Evolutionary conservation across 2,888 invertebrate species (phyloP).

Genomic region (Dasysyrphus albostriatus): DNA sequence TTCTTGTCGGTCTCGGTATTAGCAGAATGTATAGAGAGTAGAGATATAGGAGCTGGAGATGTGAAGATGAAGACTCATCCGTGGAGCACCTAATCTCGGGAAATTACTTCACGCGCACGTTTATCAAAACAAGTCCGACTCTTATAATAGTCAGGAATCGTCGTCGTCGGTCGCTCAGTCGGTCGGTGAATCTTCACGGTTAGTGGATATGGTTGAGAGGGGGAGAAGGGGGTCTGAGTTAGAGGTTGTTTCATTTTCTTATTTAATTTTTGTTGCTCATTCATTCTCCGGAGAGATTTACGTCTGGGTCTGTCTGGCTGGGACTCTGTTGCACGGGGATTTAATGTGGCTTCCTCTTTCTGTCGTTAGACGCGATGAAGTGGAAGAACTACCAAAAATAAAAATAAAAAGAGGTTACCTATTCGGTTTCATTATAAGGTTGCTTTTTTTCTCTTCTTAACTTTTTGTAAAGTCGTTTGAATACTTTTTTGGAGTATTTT

Average conservation of each 20-base stretch:
- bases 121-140: conserved; percentile 71
- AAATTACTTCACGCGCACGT: conserved; percentile 75
- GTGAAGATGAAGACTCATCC: conserved; percentile 54
- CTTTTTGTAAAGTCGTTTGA: conserved; percentile 1
- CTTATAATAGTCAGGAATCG: background rate
- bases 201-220: too few species aligned
- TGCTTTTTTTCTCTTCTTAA: background rate
- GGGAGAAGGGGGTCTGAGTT: background rate
- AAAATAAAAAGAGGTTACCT: conserved; percentile 46
- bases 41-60: background rate
- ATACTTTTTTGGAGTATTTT: conserved; percentile 18
- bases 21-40: background rate
- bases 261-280: conserved; percentile 46
- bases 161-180: background rate
- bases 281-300: conserved; percentile 40
- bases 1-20: conserved; percentile 1
- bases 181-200: conserved; percentile 1
- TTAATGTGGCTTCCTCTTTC: conserved; percentile 29
- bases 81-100: conserved; percentile 71
- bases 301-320: conserved; percentile 65
- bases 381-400: conserved; percentile 53
- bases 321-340: conserved; percentile 30
- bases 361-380: conserved; percentile 60
- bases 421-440: conserved; percentile 19
- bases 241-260: conserved; percentile 31